Percentiles rank a stretch among this genome's conserved stretches.
phyloP scores from a whole-genome alignment of 2,113 vertebrate genomes.

The Megalops atlanticus region DNA sequence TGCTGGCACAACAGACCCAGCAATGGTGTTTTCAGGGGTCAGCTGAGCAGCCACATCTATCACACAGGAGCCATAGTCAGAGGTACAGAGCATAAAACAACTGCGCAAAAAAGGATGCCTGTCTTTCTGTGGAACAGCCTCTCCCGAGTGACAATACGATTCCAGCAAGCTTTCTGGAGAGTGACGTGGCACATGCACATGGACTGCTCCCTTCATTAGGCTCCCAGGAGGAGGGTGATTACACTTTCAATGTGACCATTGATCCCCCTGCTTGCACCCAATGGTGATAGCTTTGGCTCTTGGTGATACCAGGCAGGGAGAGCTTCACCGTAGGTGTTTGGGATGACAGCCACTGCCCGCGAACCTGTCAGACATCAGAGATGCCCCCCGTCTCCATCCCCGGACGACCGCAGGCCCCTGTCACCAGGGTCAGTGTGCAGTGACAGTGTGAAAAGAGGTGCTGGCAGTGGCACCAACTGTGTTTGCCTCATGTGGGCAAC shows the following conservation, averaged over 20 bases:
- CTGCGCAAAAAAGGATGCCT: neutral
- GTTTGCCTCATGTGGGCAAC: too few relatives aligned
- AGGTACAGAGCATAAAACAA: neutral
- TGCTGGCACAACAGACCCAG: too few relatives aligned
- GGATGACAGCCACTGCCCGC: too few relatives aligned
- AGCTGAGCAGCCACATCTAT: neutral
- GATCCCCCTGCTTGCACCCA: neutral
- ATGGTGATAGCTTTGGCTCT: too few relatives aligned
- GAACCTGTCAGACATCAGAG: too few relatives aligned
- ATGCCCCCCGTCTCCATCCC: too few relatives aligned
- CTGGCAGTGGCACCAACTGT: too few relatives aligned
- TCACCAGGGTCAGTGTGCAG: too few relatives aligned
- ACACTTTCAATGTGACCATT: neutral
- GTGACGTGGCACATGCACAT: neutral
- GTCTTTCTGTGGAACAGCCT: conserved; percentile 4
- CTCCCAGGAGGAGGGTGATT: neutral
- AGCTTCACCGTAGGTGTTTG: too few relatives aligned
- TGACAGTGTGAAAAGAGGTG: too few relatives aligned
- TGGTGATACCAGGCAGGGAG: neutral
- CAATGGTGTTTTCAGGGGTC: neutral
- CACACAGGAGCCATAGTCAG: neutral
- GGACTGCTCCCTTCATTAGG: neutral
- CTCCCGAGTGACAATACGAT: neutral
- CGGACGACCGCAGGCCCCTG: too few relatives aligned
- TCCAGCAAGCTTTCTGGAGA: neutral